Conservation (phyloP, 2,888 invertebrate genomes). For the Latheticus oryzae region DNA sequence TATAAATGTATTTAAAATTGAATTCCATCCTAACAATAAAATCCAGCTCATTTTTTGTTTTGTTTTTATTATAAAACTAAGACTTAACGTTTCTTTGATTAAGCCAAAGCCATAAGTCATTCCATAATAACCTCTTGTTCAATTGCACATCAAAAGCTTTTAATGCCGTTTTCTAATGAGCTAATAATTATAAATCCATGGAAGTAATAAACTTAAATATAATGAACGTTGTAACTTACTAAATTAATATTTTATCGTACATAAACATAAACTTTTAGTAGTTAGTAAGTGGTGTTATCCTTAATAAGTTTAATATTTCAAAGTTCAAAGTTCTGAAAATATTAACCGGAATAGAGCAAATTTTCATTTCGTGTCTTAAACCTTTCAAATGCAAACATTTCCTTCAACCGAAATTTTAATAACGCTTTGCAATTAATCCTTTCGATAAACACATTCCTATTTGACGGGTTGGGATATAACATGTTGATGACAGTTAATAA, state of each 20-base stretch:
- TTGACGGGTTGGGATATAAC: constrained; percentile 29
- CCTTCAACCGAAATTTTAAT: constrained; percentile 26
- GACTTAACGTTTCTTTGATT: too few species aligned
- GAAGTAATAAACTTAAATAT: neutral
- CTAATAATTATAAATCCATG: constrained; percentile 5
- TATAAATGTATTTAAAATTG: too few species aligned
- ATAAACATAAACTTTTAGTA: constrained; percentile 18
- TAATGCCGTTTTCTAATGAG: constrained; percentile 9
- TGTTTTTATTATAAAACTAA: too few species aligned
- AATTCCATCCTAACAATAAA: too few species aligned
- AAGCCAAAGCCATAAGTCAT: too few species aligned
- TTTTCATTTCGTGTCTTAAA: constrained; percentile 2
- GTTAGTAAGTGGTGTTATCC: too few species aligned
- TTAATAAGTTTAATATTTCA: too few species aligned
- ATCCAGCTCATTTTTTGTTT: too few species aligned
- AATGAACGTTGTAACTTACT: constrained; percentile 5
- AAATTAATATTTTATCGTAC: constrained; percentile 16
- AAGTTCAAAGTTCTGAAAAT: neutral
- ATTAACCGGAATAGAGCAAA: neutral
- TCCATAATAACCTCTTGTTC: too few species aligned
- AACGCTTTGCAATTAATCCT: constrained; percentile 36
- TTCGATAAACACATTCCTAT: constrained; percentile 37
- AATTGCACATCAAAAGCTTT: too few species aligned
- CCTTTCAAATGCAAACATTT: constrained; percentile 14
- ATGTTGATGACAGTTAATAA: constrained; percentile 40